A percentile compares a stretch with the other conserved stretches of the same genome.
phyloP scores from a whole-genome alignment of 2,113 vertebrate genomes.

The Tragelaphus buxtoni region DNA sequence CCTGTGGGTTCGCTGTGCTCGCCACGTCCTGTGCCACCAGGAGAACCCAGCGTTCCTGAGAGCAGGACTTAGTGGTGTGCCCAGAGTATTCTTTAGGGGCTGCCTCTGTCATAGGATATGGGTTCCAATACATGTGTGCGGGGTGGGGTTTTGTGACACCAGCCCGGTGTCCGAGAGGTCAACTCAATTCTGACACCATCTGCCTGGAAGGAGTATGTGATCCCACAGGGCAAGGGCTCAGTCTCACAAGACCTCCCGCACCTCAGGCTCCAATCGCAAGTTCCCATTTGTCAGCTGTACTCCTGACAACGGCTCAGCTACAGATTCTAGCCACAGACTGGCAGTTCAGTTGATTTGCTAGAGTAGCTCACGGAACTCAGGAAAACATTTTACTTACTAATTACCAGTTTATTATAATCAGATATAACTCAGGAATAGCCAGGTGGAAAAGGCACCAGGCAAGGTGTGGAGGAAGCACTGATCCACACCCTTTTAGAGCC shows the following conservation, averaged over 20 bases:
- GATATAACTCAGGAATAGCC: not conserved
- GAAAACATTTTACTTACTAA: not conserved
- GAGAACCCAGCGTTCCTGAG: not conserved
- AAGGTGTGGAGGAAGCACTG: not conserved
- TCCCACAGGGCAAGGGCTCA: not conserved
- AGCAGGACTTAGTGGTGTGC: not conserved
- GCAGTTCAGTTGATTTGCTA: not conserved
- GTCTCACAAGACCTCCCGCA: too few species aligned
- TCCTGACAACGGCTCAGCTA: not conserved
- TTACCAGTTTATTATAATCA: not conserved
- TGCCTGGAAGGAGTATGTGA: not conserved
- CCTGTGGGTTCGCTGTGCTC: accelerated
- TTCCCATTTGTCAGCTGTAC: not conserved
- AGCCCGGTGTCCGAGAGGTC: not conserved
- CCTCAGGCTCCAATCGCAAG: not conserved
- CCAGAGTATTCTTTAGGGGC: too few species aligned
- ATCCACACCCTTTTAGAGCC: too few species aligned
- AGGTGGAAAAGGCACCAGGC: not conserved
- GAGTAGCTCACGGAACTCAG: not conserved
- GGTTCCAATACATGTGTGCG: not conserved
- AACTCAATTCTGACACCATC: not conserved
- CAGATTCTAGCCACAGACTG: not conserved
- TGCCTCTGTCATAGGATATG: not conserved
- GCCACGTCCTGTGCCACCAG: not conserved
- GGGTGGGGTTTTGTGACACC: too few species aligned